These are phyloP conservation scores for Synanthedon formicaeformis DNA, from an alignment of 2,888 invertebrate genomes.

Conservation along the genomic window DNA sequence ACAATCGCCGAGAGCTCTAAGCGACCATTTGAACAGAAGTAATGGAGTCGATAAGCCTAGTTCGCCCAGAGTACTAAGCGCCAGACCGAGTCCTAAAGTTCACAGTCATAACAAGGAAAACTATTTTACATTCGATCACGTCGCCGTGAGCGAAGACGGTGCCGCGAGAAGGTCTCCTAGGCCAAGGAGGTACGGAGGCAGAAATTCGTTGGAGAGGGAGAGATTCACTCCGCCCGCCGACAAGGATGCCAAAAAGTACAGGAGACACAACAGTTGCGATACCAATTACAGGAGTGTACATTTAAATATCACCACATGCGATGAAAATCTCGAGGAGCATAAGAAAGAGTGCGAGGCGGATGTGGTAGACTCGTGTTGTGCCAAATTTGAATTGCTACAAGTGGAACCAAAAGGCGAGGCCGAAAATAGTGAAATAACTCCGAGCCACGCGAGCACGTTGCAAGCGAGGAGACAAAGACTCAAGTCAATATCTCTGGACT, in stretches of 20 bases:
- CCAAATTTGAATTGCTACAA: constrained; percentile 40
- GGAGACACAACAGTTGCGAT: constrained; percentile 58
- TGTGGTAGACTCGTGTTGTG: constrained; percentile 57
- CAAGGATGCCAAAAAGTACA: constrained; percentile 49
- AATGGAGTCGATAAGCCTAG: constrained; percentile 26
- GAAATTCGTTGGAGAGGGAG: constrained; percentile 57
- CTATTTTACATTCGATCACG: constrained; percentile 55
- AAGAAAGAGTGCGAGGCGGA: constrained; percentile 19
- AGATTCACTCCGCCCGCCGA: constrained; percentile 54
- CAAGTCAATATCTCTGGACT: constrained; percentile 69
- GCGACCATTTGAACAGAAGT: constrained; percentile 42
- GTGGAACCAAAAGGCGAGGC: constrained; percentile 29
- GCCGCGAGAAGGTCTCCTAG: constrained; percentile 30
- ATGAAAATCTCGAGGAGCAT: constrained; percentile 34
- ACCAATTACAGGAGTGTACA: constrained; percentile 53
- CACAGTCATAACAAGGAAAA: constrained; percentile 58
- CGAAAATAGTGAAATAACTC: constrained; percentile 35
- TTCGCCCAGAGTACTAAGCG: constrained; percentile 43
- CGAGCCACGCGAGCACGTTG: constrained; percentile 36
- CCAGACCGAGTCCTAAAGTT: constrained; percentile 53
- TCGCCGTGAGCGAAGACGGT: constrained; percentile 26
- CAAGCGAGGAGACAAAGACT: constrained; percentile 61
- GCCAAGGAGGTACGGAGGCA: constrained; percentile 49
- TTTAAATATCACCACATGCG: constrained; percentile 35
- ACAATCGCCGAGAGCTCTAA: constrained; percentile 46